Percentiles rank a stretch among this genome's conserved stretches.
phyloP scores from a whole-genome alignment of 2,113 vertebrate genomes.

The Silurus meridionalis region DNA sequence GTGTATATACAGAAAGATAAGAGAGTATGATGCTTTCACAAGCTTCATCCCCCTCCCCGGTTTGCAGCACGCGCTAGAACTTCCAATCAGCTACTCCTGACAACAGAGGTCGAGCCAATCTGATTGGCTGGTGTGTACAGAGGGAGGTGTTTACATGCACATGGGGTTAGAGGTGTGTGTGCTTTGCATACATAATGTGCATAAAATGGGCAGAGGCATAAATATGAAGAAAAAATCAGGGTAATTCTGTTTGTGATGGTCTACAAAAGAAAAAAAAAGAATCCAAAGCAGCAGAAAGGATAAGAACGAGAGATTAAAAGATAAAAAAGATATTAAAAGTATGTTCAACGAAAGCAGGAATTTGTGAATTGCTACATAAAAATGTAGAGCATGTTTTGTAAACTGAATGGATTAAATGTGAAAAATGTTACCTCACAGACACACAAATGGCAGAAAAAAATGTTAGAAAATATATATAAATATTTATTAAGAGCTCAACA shows the following conservation, averaged over 20 bases:
- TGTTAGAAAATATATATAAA: neutral
- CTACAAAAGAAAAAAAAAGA: neutral
- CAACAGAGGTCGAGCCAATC: slow-evolving; percentile 58
- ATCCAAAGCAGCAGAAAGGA: neutral
- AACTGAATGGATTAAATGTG: neutral
- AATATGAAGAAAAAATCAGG: slow-evolving; percentile 8
- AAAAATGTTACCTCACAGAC: neutral
- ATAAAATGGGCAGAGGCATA: slow-evolving; percentile 1
- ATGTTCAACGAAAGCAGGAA: neutral
- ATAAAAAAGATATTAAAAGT: too few species aligned
- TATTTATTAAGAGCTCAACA: neutral
- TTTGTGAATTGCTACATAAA: neutral
- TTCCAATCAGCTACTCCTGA: slow-evolving; percentile 60
- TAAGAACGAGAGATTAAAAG: neutral
- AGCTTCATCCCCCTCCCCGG: slow-evolving; percentile 29
- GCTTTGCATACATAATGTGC: slow-evolving; percentile 16
- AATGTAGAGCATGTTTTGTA: neutral
- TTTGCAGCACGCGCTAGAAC: slow-evolving; percentile 13
- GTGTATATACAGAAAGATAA: slow-evolving; percentile 27
- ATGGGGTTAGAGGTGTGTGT: slow-evolving; percentile 33
- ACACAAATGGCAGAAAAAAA: neutral
- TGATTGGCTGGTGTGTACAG: slow-evolving; percentile 57
- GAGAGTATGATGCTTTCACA: slow-evolving; percentile 9
- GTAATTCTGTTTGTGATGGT: neutral
- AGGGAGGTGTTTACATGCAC: slow-evolving; percentile 33